Percentiles rank a stretch among this genome's conserved stretches.
Conservation (phyloP, 2,113 vertebrate genomes). For the Lota lota region DNA sequence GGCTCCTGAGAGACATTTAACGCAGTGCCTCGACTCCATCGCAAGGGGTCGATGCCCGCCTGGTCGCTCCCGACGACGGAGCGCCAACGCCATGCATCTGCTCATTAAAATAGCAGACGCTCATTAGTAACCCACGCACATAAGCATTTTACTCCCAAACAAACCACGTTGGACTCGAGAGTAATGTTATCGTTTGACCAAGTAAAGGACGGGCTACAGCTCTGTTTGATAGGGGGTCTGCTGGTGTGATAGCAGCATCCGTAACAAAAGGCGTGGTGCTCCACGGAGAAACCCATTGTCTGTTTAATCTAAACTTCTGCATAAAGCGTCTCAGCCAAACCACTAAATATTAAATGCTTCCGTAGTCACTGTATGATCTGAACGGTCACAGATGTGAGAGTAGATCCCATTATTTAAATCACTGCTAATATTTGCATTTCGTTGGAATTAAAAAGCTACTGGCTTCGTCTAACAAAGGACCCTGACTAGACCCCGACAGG, state of each 20-base stretch:
- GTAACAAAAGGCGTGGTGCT: constrained; percentile 68
- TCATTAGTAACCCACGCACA: constrained; percentile 49
- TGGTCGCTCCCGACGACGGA: not conserved
- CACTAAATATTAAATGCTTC: constrained; percentile 10
- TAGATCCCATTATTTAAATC: too few species aligned
- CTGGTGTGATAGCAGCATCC: constrained; percentile 41
- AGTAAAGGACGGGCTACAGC: not conserved
- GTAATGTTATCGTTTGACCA: not conserved
- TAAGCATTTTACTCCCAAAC: too few species aligned
- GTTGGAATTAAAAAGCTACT: too few species aligned
- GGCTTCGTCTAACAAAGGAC: too few species aligned
- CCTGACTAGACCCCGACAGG: too few species aligned
- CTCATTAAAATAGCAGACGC: constrained; percentile 67
- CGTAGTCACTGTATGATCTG: constrained; percentile 4
- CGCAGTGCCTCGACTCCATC: constrained; percentile 9
- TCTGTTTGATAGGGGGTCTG: not conserved
- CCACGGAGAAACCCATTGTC: constrained; percentile 54
- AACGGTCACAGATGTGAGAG: not conserved
- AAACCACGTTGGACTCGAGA: not conserved
- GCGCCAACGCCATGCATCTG: constrained; percentile 52
- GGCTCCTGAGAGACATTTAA: not conserved
- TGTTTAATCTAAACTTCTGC: not conserved
- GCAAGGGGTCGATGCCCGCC: constrained; percentile 40
- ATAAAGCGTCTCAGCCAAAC: too few species aligned
- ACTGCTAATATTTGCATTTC: too few species aligned